Evolutionary conservation across 2,113 vertebrate species (phyloP), one percentile per base, ranked within the genome.

Genomic region (Galbula dea): DNA sequence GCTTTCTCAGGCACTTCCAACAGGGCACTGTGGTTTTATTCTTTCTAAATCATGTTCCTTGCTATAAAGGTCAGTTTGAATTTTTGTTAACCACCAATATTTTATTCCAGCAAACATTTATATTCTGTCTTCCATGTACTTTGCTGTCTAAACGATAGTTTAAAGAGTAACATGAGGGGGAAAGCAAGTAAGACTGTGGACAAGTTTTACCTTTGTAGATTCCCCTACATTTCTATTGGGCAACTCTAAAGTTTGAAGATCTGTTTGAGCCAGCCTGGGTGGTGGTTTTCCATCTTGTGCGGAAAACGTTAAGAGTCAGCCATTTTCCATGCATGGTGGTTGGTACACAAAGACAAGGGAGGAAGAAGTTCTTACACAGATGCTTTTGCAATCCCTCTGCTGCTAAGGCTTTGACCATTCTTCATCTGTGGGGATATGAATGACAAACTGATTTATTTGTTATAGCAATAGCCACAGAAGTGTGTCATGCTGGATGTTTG

Each of bases 61-160:
- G n/a, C n/a, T n/a, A n/a, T n/a, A n/a, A n/a, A n/a, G n/a, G n/a
- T n/a, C n/a, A n/a, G n/a, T n/a, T n/a, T n/a, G n/a, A n/a, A n/a
- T n/a, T n/a, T n/a, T n/a, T n/a, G n/a, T n/a, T n/a, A n/a, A n/a
- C n/a, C n/a, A n/a, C n/a, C n/a, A n/a, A n/a, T n/a, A n/a, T n/a
- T n/a, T n/a, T n/a, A n/a, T n/a, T n/a, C n/a, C n/a, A n/a, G n/a
- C n/a, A n/a, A n/a, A 82, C 71, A 49, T 90, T 88, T 65, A 37
- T 37, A 79, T 24, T 26, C 32, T 79, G 72, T 81, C 45, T 67
- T 59, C 51, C 52, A 93, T 58, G 79, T 52, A 55, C 24, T 85
- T 67, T 19, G n/a, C 59, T 71, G 55, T 91, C 48, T 95, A n/a
- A 93, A 88, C 34, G 96, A 63, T 88, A 15, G 29, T 79, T 93